Percentiles rank a stretch among this genome's conserved stretches.
Conservation (phyloP, 2,888 invertebrate genomes). For the Drosophila austrosaltans region DNA sequence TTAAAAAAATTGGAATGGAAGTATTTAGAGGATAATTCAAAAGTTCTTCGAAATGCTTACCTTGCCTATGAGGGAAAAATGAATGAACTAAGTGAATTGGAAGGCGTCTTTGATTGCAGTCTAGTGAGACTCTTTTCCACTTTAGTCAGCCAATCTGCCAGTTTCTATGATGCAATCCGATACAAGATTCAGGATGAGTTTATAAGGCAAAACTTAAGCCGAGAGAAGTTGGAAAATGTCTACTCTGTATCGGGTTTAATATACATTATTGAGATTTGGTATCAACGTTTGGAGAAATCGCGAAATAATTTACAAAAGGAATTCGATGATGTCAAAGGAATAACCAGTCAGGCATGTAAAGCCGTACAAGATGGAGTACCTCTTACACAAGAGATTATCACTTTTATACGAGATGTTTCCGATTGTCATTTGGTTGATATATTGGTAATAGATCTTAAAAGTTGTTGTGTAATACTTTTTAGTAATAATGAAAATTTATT, state of each 20-base stretch:
- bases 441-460: slow-evolving; percentile 53
- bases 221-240: slow-evolving; percentile 48
- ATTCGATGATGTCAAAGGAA: slow-evolving; percentile 68
- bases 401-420: slow-evolving; percentile 76
- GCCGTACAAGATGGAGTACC: slow-evolving; percentile 34
- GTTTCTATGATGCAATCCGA: slow-evolving; percentile 53
- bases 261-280: slow-evolving; percentile 75
- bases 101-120: slow-evolving; percentile 21
- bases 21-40: slow-evolving; percentile 84
- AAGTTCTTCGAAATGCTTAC: slow-evolving; percentile 60
- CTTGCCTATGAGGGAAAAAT: slow-evolving; percentile 49
- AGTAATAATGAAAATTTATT: background rate
- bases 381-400: slow-evolving; percentile 18
- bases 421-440: slow-evolving; percentile 81
- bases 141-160: slow-evolving; percentile 44
- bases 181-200: slow-evolving; percentile 76
- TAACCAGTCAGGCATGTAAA: slow-evolving; percentile 58
- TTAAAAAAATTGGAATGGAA: slow-evolving; percentile 85
- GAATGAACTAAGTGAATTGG: slow-evolving; percentile 21
- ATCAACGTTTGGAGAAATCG: slow-evolving; percentile 54
- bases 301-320: slow-evolving; percentile 50
- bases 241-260: slow-evolving; percentile 56
- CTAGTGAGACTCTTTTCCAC: slow-evolving; percentile 50
- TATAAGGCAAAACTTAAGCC: slow-evolving; percentile 40
- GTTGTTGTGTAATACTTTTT: background rate